phyloP scores from a whole-genome alignment of 1,140 invertebrate species.

The Papilio xuthus region DNA sequence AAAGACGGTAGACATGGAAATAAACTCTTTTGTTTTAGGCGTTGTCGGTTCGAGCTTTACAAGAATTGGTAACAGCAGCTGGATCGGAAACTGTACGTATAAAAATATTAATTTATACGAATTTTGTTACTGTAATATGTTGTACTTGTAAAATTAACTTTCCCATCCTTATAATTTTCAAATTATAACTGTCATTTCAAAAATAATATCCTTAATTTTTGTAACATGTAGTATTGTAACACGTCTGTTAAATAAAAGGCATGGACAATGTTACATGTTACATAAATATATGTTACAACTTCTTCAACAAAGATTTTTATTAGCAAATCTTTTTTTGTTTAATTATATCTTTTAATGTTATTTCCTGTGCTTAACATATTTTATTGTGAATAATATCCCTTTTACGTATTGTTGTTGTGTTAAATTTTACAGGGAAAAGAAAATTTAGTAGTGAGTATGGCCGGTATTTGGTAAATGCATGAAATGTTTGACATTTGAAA shows the following conservation, averaged over 20 bases:
- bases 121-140: constrained; percentile 43
- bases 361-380: constrained; percentile 51
- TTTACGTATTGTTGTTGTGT: constrained; percentile 67
- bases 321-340: constrained; percentile 54
- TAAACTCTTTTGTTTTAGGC: constrained; percentile 85
- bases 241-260: constrained; percentile 2
- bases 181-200: constrained; percentile 53
- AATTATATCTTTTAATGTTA: constrained; percentile 32
- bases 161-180: constrained; percentile 64
- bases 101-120: constrained; percentile 15
- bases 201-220: constrained; percentile 38
- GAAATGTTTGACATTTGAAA: constrained; percentile 43
- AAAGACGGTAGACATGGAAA: too few relatives aligned
- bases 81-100: constrained; percentile 93
- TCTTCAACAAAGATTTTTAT: constrained; percentile 54
- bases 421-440: constrained; percentile 87
- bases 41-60: constrained; percentile 98
- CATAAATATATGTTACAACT: constrained; percentile 37
- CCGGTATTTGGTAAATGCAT: constrained; percentile 57
- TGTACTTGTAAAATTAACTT: constrained; percentile 59
- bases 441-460: constrained; percentile 88
- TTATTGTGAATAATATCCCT: constrained; percentile 69
- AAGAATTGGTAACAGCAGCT: constrained; percentile 97
- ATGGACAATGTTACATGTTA: constrained; percentile 37
- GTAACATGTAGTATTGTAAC: constrained; percentile 39